Base-by-base conservation (phyloP, 2,113 vertebrate genomes). In the Butorides virescens region DNA sequence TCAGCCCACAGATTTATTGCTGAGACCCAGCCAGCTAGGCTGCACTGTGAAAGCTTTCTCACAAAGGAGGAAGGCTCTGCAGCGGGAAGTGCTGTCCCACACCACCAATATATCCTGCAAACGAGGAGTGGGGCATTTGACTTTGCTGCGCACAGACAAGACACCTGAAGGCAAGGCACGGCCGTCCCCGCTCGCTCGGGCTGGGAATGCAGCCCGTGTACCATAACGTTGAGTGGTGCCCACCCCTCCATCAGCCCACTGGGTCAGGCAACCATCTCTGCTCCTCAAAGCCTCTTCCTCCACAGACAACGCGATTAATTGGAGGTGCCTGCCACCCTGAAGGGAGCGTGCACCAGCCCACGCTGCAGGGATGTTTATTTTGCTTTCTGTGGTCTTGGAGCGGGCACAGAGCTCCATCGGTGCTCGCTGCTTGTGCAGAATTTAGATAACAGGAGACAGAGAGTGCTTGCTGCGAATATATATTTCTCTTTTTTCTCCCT, bases 291-390 rank as follows among this genome's bases (percentile, higher is more conserved):
- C 32, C 87, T 77, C 83, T 86, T 94, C 88, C 81, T 91, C 70
- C 92, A 42, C 72, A 47, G 93, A 88, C 91, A 93, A 81, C 63
- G 55, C 73, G 90, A 97, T 93, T 88, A 92, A 97, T 94, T 75
- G 92, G 94, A 90, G 96, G 72, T 81, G 86, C 92, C 86, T 39
- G 78, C 3, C 12, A 58, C 78, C 94, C 92, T 78, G 68, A 82
- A 93, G 86, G 87, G 59, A 86, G 59, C 46, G 9, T 53, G 71
- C 66, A 91, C 87, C 83, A 90, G 94, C n/a, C 94, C 75, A 25
- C 56, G 84, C 83, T 63, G 86, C 84, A 86, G 62, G 91, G 75
- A 94, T 93, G 96, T 96, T 96, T 97, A 68, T 95, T 96, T 97
- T 97, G 94, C 84, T 95, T 88, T 78, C 66, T 52, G 88, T 29